Conservation (phyloP, 1,140 invertebrate genomes). For the Pseudomyrmex flavicornis region DNA sequence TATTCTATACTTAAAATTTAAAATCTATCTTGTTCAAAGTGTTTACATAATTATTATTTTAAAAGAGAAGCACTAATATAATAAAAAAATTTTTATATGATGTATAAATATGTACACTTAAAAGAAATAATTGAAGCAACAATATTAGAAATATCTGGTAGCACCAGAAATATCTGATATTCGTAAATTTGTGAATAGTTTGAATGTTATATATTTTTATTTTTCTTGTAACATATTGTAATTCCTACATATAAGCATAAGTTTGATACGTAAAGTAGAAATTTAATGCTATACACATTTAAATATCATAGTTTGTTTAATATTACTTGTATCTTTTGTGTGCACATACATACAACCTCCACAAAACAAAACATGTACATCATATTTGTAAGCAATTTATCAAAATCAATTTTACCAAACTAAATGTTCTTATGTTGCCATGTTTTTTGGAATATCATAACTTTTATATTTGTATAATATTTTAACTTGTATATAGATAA, state of each 20-base stretch:
- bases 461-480: background rate
- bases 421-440: constrained; percentile 62
- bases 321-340: constrained; percentile 55
- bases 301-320: constrained; percentile 62
- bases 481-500: constrained; percentile 54
- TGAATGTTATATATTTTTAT: constrained; percentile 45
- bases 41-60: constrained; percentile 27
- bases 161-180: constrained; percentile 38
- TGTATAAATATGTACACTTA: background rate
- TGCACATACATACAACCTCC: constrained; percentile 33
- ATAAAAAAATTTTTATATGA: constrained; percentile 20
- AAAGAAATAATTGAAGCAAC: too few relatives aligned
- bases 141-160: constrained; percentile 60
- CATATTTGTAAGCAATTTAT: constrained; percentile 45
- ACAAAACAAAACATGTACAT: constrained; percentile 57
- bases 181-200: constrained; percentile 56
- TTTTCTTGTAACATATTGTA: constrained; percentile 47
- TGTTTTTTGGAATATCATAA: constrained; percentile 49
- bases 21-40: constrained; percentile 17
- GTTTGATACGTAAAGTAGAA: constrained; percentile 48
- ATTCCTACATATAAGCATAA: constrained; percentile 29
- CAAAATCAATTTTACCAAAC: constrained; percentile 43
- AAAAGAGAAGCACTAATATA: constrained; percentile 2
- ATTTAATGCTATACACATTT: constrained; percentile 34
- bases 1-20: background rate